Percentiles rank a stretch among this genome's conserved stretches.
phyloP scores from a whole-genome alignment of 2,888 invertebrate genomes.

The Calliopum simillimum region DNA sequence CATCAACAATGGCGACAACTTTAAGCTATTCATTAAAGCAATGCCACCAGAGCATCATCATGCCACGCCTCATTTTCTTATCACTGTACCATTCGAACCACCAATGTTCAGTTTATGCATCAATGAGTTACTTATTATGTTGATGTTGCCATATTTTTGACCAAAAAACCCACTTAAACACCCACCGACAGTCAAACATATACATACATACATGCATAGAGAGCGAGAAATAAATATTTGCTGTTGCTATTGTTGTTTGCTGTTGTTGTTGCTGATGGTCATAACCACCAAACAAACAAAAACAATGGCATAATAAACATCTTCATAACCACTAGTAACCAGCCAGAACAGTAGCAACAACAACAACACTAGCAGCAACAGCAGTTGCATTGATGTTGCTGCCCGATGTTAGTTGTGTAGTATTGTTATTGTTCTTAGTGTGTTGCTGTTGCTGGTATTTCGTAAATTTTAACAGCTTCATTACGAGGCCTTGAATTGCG shows the following conservation, averaged over 20 bases:
- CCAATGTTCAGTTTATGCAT: background rate
- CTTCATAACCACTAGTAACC: background rate
- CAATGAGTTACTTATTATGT: background rate
- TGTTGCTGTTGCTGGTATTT: slow-evolving; percentile 12
- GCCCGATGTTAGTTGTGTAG: background rate
- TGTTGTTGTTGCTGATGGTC: background rate
- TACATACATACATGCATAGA: background rate
- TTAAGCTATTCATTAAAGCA: too few relatives aligned
- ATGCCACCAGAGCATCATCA: too few relatives aligned
- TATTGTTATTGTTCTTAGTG: slow-evolving; percentile 14
- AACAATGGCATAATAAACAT: slow-evolving; percentile 18
- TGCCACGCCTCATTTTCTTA: too few relatives aligned
- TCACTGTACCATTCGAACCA: too few relatives aligned
- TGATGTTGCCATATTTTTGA: slow-evolving; percentile 12
- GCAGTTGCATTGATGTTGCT: slow-evolving; percentile 13
- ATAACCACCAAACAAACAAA: slow-evolving; percentile 25
- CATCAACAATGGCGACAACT: too few relatives aligned
- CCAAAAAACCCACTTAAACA: background rate
- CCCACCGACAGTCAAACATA: background rate
- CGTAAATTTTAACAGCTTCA: slow-evolving; percentile 27
- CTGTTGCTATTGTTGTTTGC: too few relatives aligned
- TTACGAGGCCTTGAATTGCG: slow-evolving; percentile 13
- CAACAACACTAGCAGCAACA: slow-evolving; percentile 11
- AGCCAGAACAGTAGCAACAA: background rate
- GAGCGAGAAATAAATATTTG: background rate